Percentiles rank a stretch among this genome's conserved stretches.
phyloP scores from a whole-genome alignment of 30 jellyfish, hydroid and myxozoan genomes.

The Morbakka virulenta region DNA sequence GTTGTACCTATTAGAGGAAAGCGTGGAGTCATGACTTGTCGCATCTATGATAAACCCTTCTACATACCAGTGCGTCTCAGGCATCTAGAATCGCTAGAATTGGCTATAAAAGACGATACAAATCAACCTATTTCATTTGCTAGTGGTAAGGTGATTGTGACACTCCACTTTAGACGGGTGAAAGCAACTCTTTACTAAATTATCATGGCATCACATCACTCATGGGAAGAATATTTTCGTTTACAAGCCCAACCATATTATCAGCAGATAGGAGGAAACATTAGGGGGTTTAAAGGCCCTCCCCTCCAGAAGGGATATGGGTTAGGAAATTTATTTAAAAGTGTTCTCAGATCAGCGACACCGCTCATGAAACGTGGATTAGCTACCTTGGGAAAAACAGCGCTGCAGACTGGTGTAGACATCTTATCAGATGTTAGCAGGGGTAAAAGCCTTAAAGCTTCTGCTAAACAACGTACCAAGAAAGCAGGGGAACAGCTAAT shows the following conservation, averaged over 20 bases:
- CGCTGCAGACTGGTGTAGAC: slow-evolving; percentile 6
- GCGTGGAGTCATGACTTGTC: background rate
- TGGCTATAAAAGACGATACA: slow-evolving; percentile 14
- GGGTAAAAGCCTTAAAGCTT: background rate
- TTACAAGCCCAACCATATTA: background rate
- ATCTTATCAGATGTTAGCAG: background rate
- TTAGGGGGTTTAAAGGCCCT: background rate
- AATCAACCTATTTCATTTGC: slow-evolving; percentile 23
- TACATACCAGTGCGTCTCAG: slow-evolving; percentile 1
- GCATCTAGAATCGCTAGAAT: slow-evolving; percentile 13
- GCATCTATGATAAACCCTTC: background rate
- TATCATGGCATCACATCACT: background rate
- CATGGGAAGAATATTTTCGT: background rate
- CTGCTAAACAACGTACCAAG: background rate
- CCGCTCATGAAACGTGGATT: slow-evolving; percentile 11
- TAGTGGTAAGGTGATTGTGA: background rate
- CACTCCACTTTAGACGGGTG: slow-evolving; percentile 15
- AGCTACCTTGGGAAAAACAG: slow-evolving; percentile 17
- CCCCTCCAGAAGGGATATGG: slow-evolving; percentile 18
- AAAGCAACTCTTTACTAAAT: background rate
- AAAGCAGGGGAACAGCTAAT: background rate
- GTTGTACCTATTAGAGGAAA: slow-evolving; percentile 4
- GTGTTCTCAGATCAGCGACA: background rate
- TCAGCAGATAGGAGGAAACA: background rate
- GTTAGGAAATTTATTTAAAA: background rate